Evolutionary conservation across 2,797 vertebrate genomes (phyloP).

Genomic region (Malurus splendens): DNA sequence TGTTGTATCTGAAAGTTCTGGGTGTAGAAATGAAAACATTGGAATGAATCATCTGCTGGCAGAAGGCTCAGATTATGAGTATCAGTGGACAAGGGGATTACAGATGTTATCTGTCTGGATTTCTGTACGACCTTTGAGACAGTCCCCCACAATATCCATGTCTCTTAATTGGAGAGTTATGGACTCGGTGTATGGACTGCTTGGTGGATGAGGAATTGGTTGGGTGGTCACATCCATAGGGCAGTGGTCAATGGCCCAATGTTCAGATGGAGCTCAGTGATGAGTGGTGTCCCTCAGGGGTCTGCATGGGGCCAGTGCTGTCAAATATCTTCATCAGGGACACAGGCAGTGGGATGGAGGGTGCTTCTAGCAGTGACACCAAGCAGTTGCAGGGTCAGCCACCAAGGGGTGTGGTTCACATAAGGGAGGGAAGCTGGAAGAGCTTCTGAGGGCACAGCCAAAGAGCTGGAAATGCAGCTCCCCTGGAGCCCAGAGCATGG

Average conservation of each 20-base stretch:
- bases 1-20: neutral
- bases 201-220: neutral
- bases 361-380: neutral
- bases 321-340: neutral
- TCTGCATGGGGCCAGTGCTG: neutral
- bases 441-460: neutral
- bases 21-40: neutral
- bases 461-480: neutral
- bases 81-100: neutral
- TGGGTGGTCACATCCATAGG: neutral
- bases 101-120: neutral
- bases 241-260: neutral
- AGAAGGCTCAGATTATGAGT: neutral
- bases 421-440: neutral
- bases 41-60: neutral
- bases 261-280: neutral
- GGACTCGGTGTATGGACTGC: neutral
- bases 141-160: neutral
- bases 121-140: neutral
- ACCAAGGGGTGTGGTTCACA: fast-evolving
- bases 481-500: neutral
- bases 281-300: neutral
- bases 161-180: neutral
- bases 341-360: neutral
- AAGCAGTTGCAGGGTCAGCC: neutral